These are phyloP conservation scores for Pedionomus torquatus DNA, from an alignment of 2,113 vertebrate species.

Conservation along the genomic window DNA sequence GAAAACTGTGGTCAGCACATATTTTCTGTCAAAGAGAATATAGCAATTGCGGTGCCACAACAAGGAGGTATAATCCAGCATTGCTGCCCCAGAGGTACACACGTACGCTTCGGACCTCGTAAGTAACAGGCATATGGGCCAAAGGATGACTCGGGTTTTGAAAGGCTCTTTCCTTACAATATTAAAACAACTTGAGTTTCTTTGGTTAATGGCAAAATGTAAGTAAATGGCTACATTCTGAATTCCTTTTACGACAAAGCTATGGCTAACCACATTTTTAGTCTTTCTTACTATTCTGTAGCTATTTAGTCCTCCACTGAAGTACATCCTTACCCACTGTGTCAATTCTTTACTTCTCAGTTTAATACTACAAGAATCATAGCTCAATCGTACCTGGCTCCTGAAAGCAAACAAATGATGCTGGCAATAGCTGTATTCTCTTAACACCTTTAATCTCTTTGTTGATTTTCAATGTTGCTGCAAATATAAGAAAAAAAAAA, in stretches of 20 bases:
- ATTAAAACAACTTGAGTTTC: neutral
- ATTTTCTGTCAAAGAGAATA: neutral
- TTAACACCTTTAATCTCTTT: conserved; percentile 75
- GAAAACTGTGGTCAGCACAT: neutral
- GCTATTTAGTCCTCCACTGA: neutral
- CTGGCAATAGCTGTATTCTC: conserved; percentile 83
- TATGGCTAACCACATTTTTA: neutral
- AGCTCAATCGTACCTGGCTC: conserved; percentile 78
- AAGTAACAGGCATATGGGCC: neutral
- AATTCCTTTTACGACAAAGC: neutral
- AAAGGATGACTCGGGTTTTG: neutral
- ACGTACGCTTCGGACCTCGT: neutral
- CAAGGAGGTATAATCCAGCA: neutral
- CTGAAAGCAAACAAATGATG: conserved; percentile 77
- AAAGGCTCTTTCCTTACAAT: neutral
- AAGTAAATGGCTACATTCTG: neutral
- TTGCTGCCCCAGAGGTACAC: neutral
- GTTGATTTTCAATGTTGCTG: conserved; percentile 86
- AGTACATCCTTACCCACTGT: neutral
- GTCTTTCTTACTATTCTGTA: neutral
- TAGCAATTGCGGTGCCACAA: neutral
- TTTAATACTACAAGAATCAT: neutral
- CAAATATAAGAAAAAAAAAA: neutral
- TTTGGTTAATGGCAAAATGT: neutral
- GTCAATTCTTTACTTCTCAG: neutral